phyloP scores from a whole-genome alignment of 2,797 vertebrate species.

The Hydrophis major region DNA sequence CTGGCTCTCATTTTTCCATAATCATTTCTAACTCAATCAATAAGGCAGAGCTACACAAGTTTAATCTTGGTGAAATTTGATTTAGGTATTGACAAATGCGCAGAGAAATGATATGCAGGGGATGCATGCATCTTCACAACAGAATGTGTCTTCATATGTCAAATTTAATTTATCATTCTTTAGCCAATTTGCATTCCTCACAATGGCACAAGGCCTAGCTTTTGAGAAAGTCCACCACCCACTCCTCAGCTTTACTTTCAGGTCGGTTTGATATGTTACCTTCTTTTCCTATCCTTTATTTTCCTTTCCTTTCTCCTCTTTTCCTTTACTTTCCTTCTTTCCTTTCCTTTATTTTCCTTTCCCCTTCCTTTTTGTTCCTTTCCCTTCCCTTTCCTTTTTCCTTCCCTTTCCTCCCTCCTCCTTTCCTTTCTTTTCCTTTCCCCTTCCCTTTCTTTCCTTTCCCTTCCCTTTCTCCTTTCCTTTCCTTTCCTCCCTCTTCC shows the following conservation, averaged over 20 bases:
- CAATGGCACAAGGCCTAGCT: neutral
- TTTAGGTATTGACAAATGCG: conserved; percentile 65
- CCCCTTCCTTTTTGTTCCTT: too few species aligned
- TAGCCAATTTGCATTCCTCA: conserved; percentile 13
- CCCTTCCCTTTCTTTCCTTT: too few species aligned
- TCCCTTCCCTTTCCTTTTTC: too few species aligned
- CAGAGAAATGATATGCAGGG: conserved; percentile 46
- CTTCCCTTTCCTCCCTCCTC: neutral
- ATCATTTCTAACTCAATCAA: conserved; percentile 68
- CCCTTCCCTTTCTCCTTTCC: too few species aligned
- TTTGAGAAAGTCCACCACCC: neutral
- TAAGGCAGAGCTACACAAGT: conserved; percentile 61
- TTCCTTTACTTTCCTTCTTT: too few species aligned
- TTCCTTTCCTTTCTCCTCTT: too few species aligned
- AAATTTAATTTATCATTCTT: conserved; percentile 29
- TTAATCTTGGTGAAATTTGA: conserved; percentile 70
- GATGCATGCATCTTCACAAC: conserved; percentile 30
- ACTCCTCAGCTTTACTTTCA: neutral
- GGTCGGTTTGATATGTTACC: conserved; percentile 5
- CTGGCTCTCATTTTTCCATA: conserved; percentile 60
- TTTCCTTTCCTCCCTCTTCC: too few species aligned
- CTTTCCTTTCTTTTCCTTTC: too few species aligned
- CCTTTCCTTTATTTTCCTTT: too few species aligned
- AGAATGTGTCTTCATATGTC: conserved; percentile 24
- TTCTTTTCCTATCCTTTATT: neutral